Evolutionary conservation across 37 sponge, comb jelly and placozoan species (phyloP).

Genomic region (Halisarca cf. caerulea): DNA sequence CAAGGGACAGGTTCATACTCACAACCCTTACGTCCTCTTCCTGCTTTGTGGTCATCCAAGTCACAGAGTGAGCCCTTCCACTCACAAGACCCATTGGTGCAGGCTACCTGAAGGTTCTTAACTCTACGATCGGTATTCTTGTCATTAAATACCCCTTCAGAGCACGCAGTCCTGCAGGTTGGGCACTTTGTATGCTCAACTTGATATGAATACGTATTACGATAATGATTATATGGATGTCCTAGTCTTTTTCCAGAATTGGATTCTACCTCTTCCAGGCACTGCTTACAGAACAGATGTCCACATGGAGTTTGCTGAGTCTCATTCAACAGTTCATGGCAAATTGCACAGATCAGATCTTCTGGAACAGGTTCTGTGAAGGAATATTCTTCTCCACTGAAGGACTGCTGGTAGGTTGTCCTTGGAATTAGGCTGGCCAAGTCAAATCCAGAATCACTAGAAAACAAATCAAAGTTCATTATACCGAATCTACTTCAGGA

Average conservation of each 20-base stretch:
- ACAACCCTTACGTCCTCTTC: not conserved
- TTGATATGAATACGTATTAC: not conserved
- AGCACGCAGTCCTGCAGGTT: not conserved
- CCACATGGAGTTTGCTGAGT: conserved; percentile 24
- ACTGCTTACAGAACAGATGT: conserved; percentile 19
- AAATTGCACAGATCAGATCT: conserved; percentile 24
- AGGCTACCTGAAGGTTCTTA: not conserved
- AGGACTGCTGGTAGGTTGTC: too few species aligned
- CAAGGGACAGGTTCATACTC: not conserved
- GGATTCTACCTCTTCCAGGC: not conserved
- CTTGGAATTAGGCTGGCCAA: too few species aligned
- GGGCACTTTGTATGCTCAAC: not conserved
- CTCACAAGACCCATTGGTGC: not conserved
- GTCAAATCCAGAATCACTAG: too few species aligned
- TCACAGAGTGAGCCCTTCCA: conserved; percentile 14
- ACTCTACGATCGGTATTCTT: conserved; percentile 11
- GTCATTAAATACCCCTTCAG: not conserved
- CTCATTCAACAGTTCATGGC: conserved; percentile 9
- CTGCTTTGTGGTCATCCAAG: not conserved
- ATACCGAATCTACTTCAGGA: too few species aligned
- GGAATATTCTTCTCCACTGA: not conserved
- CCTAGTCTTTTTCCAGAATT: not conserved
- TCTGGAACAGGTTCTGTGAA: conserved; percentile 10
- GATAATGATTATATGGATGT: not conserved
- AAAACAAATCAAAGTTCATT: too few species aligned